Evolutionary conservation across 2,888 invertebrate species (phyloP).

Genomic region (Erpobdella octoculata): DNA sequence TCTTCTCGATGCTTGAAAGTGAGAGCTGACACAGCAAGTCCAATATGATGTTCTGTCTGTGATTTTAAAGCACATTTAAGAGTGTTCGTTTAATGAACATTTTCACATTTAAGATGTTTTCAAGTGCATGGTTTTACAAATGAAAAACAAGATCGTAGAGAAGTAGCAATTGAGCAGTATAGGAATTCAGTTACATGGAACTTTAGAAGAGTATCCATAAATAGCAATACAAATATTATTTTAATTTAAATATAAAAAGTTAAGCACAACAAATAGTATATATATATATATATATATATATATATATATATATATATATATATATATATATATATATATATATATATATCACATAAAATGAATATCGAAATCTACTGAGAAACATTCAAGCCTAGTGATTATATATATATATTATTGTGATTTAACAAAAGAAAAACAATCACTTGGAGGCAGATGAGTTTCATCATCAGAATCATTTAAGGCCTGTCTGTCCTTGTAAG

Average conservation of each 20-base stretch:
- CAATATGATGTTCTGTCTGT: constrained; percentile 13
- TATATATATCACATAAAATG: no score
- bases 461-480: constrained; percentile 28
- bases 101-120: background rate
- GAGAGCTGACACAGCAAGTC: constrained; percentile 19
- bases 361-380: no score
- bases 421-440: background rate
- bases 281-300: no score
- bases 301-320: no score
- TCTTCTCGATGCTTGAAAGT: background rate
- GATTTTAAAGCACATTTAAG: background rate
- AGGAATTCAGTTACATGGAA: no score
- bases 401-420: no score
- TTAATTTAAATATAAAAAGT: no score
- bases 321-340: no score
- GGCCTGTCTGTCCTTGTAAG: background rate
- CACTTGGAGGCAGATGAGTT: background rate
- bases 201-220: no score
- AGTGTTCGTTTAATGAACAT: background rate
- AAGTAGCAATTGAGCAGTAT: background rate
- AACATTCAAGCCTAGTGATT: no score
- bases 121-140: background rate
- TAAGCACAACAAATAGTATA: no score
- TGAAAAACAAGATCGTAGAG: background rate
- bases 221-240: no score